phyloP scores from a whole-genome alignment of 2,888 invertebrate species.

The Limenitis camilla region DNA sequence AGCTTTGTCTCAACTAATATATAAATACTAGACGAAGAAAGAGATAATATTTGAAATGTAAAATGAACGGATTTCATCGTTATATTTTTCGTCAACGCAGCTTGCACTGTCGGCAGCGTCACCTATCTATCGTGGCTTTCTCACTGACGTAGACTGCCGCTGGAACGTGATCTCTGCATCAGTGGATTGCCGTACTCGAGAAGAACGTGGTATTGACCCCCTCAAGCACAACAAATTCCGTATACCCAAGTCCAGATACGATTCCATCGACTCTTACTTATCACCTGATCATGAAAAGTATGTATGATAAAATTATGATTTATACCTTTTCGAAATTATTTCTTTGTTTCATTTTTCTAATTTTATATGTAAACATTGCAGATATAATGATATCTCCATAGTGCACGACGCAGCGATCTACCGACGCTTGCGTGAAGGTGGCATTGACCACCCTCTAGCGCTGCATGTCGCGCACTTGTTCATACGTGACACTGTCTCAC shows the following conservation, averaged over 20 bases:
- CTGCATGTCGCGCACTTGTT: constrained; percentile 98
- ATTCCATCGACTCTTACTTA: constrained; percentile 97
- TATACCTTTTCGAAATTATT: background rate
- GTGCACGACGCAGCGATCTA: constrained; percentile 90
- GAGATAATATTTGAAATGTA: too few relatives aligned
- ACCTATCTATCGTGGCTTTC: constrained; percentile 92
- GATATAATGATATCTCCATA: constrained; percentile 95
- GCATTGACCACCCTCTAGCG: constrained; percentile 94
- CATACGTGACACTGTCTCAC: constrained; percentile 95
- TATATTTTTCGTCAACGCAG: too few relatives aligned
- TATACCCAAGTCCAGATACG: constrained; percentile 96
- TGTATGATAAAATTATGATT: constrained; percentile 21
- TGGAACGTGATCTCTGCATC: constrained; percentile 98
- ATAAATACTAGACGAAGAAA: too few relatives aligned
- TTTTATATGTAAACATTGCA: constrained; percentile 28
- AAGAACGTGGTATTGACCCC: constrained; percentile 86
- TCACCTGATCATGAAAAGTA: constrained; percentile 88
- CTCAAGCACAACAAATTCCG: constrained; percentile 76
- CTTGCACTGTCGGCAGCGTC: constrained; percentile 97
- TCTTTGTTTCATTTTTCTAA: background rate
- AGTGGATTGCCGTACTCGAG: constrained; percentile 92
- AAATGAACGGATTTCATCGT: too few relatives aligned
- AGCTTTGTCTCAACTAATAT: constrained; percentile 71
- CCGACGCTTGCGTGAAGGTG: constrained; percentile 86
- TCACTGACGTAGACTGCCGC: constrained; percentile 97